A percentile compares a stretch with the other conserved stretches of the same genome.
phyloP scores from a whole-genome alignment of 2,113 vertebrate species.

The Ceyx melanurus region DNA sequence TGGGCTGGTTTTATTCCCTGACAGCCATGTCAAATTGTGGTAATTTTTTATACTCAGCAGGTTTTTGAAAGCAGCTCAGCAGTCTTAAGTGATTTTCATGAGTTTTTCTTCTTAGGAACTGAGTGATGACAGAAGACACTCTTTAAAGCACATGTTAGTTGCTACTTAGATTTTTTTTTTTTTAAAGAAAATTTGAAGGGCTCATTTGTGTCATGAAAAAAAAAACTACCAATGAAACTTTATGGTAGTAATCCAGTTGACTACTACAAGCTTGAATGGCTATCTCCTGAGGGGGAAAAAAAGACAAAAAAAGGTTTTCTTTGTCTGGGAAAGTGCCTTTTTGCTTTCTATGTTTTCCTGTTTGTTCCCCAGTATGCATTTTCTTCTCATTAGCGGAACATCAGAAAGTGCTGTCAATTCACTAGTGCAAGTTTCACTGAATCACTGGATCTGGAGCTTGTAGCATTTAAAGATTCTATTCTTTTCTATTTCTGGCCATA shows the following conservation, averaged over 20 bases:
- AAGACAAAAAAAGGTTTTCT: background rate
- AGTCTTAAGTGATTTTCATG: background rate
- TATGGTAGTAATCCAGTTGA: background rate
- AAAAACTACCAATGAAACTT: background rate
- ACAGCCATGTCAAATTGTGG: background rate
- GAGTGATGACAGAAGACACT: background rate
- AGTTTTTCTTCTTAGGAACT: background rate
- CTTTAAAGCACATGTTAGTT: background rate
- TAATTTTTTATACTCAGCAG: background rate
- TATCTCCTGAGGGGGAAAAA: background rate
- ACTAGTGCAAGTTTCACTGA: background rate
- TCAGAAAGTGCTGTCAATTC: background rate
- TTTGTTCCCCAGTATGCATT: background rate
- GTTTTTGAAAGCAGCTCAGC: background rate
- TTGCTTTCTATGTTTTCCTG: background rate
- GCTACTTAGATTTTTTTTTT: background rate
- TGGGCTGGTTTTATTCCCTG: background rate
- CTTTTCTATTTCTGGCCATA: background rate
- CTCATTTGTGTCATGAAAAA: background rate
- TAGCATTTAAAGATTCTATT: background rate
- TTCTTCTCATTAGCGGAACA: background rate
- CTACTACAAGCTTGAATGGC: background rate
- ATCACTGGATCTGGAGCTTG: background rate
- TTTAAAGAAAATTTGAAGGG: background rate
- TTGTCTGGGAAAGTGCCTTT: background rate